A percentile compares a stretch with the other conserved stretches of the same genome.
Evolutionary conservation across 2,113 vertebrate genomes (phyloP).

Genomic region (Nothobranchius kuhntae): DNA sequence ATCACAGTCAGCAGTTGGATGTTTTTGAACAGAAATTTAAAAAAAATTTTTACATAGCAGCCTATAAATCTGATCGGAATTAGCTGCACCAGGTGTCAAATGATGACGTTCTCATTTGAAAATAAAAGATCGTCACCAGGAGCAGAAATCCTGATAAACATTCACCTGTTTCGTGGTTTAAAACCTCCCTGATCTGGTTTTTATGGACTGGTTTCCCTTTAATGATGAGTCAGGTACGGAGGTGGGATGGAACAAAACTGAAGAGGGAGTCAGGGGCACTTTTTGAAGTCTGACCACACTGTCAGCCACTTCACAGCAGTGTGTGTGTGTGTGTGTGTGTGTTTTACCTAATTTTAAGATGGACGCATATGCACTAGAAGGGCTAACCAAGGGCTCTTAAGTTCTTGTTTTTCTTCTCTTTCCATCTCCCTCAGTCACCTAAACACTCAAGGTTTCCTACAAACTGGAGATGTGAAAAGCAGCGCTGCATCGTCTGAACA

Average conservation of each 20-base stretch:
- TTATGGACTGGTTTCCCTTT: conserved; percentile 28
- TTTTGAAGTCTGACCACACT: conserved; percentile 44
- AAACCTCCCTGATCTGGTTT: conserved; percentile 45
- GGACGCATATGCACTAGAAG: conserved; percentile 16
- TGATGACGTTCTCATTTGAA: conserved; percentile 3
- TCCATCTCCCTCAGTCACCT: conserved; percentile 1
- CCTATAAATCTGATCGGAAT: neutral
- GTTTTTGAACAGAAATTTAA: conserved; percentile 8
- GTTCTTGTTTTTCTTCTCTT: conserved; percentile 14
- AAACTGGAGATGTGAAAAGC: conserved; percentile 10
- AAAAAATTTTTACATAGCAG: neutral
- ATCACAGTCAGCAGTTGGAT: conserved; percentile 10
- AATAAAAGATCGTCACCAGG: conserved; percentile 36
- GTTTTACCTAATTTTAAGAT: neutral
- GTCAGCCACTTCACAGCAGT: conserved; percentile 23
- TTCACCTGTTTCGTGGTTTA: neutral
- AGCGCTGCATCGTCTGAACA: neutral
- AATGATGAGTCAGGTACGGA: conserved; percentile 60
- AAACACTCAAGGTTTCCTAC: conserved; percentile 5
- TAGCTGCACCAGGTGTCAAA: conserved; percentile 7
- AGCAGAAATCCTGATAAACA: conserved; percentile 31
- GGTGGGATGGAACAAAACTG: conserved; percentile 44
- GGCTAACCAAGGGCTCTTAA: conserved; percentile 12
- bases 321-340: conserved; percentile 4
- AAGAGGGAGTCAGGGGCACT: conserved; percentile 36